Evolutionary conservation across 2,888 invertebrate genomes (phyloP).

Genomic region (Cepaea hortensis): DNA sequence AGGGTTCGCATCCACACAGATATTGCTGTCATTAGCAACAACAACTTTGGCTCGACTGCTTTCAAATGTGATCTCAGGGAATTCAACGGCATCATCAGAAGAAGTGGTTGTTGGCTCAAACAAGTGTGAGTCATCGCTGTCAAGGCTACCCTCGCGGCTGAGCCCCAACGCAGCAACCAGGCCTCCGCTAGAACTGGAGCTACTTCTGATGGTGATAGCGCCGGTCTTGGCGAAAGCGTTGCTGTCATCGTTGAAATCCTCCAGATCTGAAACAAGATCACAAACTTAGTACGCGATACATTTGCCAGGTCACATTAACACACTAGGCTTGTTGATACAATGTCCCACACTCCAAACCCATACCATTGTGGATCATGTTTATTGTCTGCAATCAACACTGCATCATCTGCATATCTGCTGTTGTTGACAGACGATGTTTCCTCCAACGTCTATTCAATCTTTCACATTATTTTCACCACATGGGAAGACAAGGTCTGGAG

Average conservation of each 20-base stretch:
- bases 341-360: too few relatives aligned
- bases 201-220: conserved; percentile 74
- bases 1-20: neutral
- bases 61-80: neutral
- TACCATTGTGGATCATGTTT: too few relatives aligned
- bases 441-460: too few relatives aligned
- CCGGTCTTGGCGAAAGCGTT: conserved; percentile 74
- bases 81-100: conserved; percentile 7
- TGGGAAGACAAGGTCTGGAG: too few relatives aligned
- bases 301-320: too few relatives aligned
- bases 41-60: neutral
- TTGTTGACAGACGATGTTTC: too few relatives aligned
- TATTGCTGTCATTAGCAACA: neutral
- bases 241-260: conserved; percentile 71
- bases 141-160: conserved; percentile 65
- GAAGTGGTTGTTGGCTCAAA: conserved; percentile 9
- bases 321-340: too few relatives aligned
- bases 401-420: too few relatives aligned
- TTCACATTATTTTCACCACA: too few relatives aligned
- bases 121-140: conserved; percentile 62
- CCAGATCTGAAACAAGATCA: conserved; percentile 61
- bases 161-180: conserved; percentile 71
- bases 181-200: conserved; percentile 73
- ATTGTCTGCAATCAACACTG: too few relatives aligned
- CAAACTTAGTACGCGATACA: too few relatives aligned